Evolutionary conservation across 2,888 invertebrate genomes (phyloP).

Genomic region (Perithous albicinctus): DNA sequence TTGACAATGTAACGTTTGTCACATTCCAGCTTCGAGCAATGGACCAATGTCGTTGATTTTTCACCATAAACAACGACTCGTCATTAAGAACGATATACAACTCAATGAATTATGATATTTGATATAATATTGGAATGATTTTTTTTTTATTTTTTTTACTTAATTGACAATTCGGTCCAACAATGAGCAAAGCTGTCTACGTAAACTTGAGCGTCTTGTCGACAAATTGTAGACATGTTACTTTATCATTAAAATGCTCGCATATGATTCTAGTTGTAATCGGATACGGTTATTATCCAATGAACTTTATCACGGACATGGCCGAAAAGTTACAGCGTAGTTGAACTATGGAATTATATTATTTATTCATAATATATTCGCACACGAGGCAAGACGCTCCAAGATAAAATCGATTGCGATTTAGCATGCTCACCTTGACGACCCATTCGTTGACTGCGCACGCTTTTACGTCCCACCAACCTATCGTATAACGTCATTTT

Average conservation of each 20-base stretch:
- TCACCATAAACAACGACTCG: not conserved
- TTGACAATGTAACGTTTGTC: not conserved
- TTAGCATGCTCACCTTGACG: conserved; percentile 87
- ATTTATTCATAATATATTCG: not conserved
- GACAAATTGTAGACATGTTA: not conserved
- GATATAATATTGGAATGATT: not conserved
- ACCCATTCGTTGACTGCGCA: conserved; percentile 89
- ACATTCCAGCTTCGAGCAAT: not conserved
- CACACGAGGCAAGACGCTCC: not conserved
- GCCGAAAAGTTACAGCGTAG: too few relatives aligned
- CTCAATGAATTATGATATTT: too few relatives aligned
- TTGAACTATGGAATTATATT: not conserved
- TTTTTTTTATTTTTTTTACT: too few relatives aligned
- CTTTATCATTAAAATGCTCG: not conserved
- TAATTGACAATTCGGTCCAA: conserved; percentile 1
- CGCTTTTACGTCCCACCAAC: conserved; percentile 92
- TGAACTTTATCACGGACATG: too few relatives aligned
- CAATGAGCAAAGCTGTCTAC: not conserved
- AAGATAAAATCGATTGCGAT: not conserved
- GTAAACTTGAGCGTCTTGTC: not conserved
- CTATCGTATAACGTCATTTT: conserved; percentile 95
- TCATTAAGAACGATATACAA: not conserved
- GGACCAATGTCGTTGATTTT: not conserved
- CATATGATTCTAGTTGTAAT: too few relatives aligned
- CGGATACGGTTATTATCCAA: too few relatives aligned